phyloP scores from a whole-genome alignment of 2,113 vertebrate species.

The Phyllopteryx taeniolatus region DNA sequence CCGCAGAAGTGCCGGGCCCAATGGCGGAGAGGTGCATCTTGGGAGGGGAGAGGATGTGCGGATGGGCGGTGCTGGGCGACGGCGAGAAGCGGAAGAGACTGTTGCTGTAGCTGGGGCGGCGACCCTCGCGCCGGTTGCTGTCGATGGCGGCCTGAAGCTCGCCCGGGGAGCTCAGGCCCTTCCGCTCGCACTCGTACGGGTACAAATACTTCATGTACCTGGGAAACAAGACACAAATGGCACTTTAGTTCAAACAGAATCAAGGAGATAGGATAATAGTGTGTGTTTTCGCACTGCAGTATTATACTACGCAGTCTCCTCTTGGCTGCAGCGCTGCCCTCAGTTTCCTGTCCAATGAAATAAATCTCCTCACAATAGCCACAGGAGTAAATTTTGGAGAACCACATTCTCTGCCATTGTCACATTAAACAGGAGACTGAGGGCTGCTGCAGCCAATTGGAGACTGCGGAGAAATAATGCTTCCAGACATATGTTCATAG shows the following conservation, averaged over 20 bases:
- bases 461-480: too few relatives aligned
- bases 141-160: constrained; percentile 97
- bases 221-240: background rate
- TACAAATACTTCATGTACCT: constrained; percentile 97
- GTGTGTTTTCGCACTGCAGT: background rate
- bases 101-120: constrained; percentile 93
- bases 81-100: constrained; percentile 86
- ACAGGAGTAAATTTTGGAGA: too few relatives aligned
- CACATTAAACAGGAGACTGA: too few relatives aligned
- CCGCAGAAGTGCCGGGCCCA: constrained; percentile 69
- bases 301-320: too few relatives aligned
- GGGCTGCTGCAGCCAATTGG: too few relatives aligned
- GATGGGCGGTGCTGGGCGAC: constrained; percentile 69
- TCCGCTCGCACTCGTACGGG: constrained; percentile 94
- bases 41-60: constrained; percentile 76
- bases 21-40: constrained; percentile 89
- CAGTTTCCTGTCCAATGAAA: too few relatives aligned
- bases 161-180: constrained; percentile 88
- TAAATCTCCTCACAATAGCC: too few relatives aligned
- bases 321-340: too few relatives aligned
- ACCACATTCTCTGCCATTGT: too few relatives aligned
- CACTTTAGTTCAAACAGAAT: background rate
- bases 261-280: background rate
- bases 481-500: too few relatives aligned
- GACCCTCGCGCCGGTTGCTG: constrained; percentile 91